phyloP scores from a whole-genome alignment of 64 coral and sea anemone species.

The Platygyra sinensis region DNA sequence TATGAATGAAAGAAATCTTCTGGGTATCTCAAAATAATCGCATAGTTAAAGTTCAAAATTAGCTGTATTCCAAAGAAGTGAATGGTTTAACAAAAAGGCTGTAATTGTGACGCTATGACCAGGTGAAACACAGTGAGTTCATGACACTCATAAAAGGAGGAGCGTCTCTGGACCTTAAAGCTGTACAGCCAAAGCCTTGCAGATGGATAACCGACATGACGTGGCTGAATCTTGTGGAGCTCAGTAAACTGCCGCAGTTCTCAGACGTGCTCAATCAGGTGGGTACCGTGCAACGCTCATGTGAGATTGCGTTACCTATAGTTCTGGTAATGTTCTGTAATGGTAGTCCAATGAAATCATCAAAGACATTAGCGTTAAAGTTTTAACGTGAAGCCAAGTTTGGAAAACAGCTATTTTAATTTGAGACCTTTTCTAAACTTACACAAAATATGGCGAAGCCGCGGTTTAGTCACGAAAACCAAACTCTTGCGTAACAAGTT shows the following conservation, averaged over 20 bases:
- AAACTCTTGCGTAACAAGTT: too few relatives aligned
- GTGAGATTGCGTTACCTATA: not conserved
- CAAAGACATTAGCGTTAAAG: too few relatives aligned
- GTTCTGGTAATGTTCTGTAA: not conserved
- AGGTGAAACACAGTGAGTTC: conserved; percentile 90
- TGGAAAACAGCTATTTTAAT: too few relatives aligned
- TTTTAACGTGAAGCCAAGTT: too few relatives aligned
- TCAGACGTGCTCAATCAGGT: conserved; percentile 96
- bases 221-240: conserved; percentile 92
- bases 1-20: too few relatives aligned
- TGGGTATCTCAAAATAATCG: too few relatives aligned
- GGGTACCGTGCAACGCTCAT: not conserved
- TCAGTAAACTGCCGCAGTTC: conserved; percentile 91
- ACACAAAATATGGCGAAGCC: too few relatives aligned
- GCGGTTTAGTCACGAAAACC: too few relatives aligned
- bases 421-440: too few relatives aligned
- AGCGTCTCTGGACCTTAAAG: conserved; percentile 91
- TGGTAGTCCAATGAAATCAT: too few relatives aligned
- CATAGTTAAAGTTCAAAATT: too few relatives aligned
- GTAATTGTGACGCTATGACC: not conserved
- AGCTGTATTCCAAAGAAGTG: not conserved
- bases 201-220: conserved; percentile 97
- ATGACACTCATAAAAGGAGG: conserved; percentile 97
- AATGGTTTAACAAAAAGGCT: not conserved
- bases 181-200: conserved; percentile 84